Conservation (phyloP, 2,113 vertebrate genomes). For the Amblyornis subalaris region DNA sequence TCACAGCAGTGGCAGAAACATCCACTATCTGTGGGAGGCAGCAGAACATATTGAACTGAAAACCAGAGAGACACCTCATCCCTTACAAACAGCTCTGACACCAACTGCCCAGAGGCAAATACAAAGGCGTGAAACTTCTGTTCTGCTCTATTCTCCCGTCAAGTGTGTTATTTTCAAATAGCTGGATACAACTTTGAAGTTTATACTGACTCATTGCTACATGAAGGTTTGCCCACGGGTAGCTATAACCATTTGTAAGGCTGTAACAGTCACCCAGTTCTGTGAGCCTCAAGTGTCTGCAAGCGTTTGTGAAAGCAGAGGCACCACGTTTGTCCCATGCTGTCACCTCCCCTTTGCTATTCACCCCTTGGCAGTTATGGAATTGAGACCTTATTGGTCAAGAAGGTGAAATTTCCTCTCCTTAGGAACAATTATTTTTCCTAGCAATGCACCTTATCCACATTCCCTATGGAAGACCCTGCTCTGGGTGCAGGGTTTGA, state of each 20-base stretch:
- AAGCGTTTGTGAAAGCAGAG: background rate
- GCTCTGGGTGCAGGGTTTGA: background rate
- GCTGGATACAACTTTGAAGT: background rate
- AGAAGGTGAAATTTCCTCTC: background rate
- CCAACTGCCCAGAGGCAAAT: background rate
- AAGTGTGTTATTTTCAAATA: rapidly evolving
- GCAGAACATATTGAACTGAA: rapidly evolving
- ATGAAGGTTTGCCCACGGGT: background rate
- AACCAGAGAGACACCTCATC: background rate
- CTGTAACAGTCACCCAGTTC: background rate
- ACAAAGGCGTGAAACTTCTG: rapidly evolving
- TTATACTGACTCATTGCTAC: background rate
- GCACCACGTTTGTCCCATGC: rapidly evolving
- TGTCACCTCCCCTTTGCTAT: background rate
- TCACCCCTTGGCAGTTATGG: background rate
- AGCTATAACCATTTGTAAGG: background rate
- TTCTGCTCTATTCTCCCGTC: background rate
- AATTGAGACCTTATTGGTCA: background rate
- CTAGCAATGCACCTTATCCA: too few species aligned
- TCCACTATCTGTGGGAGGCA: background rate
- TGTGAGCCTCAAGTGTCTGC: background rate
- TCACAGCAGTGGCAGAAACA: rapidly evolving
- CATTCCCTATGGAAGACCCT: rapidly evolving
- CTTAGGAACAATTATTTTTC: background rate
- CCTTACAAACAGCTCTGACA: background rate